phyloP scores from a whole-genome alignment of 1,140 invertebrate species.

The Caenorhabditis brenneri region DNA sequence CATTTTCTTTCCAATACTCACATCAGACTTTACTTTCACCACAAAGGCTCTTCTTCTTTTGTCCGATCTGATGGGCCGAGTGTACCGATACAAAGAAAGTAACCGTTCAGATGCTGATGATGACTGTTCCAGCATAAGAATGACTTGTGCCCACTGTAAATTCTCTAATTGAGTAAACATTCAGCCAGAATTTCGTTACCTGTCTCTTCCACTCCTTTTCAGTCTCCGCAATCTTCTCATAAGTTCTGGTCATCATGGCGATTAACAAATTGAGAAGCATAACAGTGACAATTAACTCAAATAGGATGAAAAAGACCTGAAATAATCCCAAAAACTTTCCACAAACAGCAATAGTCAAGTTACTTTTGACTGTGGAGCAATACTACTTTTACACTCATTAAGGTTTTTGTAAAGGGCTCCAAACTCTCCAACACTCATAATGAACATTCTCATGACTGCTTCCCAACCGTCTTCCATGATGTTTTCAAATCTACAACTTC shows the following conservation, averaged over 20 bases:
- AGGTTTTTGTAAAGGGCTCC: slow-evolving; percentile 89
- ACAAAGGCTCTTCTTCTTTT: slow-evolving; percentile 79
- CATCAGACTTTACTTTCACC: slow-evolving; percentile 73
- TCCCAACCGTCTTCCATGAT: slow-evolving; percentile 78
- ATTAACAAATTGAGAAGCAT: slow-evolving; percentile 95
- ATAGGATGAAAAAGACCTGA: slow-evolving; percentile 87
- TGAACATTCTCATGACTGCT: slow-evolving; percentile 92
- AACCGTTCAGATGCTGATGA: slow-evolving; percentile 84
- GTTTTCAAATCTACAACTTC: slow-evolving; percentile 61
- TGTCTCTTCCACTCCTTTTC: slow-evolving; percentile 96
- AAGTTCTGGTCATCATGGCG: slow-evolving; percentile 99
- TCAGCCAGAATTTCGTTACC: slow-evolving; percentile 73
- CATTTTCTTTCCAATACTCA: no score
- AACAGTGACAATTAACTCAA: slow-evolving; percentile 94
- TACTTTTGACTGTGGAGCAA: slow-evolving; percentile 83
- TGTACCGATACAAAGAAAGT: slow-evolving; percentile 84
- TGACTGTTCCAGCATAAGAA: slow-evolving; percentile 90
- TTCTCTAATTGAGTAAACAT: no score
- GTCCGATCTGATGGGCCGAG: slow-evolving; percentile 88
- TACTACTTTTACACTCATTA: slow-evolving; percentile 80
- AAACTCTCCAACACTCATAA: slow-evolving; percentile 94
- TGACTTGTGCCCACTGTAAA: slow-evolving; percentile 89
- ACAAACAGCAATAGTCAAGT: background rate
- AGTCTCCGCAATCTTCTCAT: slow-evolving; percentile 89
- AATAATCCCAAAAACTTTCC: background rate